Percentiles rank a stretch among this genome's conserved stretches.
These are phyloP conservation scores for Orientallactaga sibirica DNA, from an alignment of 2,797 vertebrate genomes.

Conservation along the genomic window DNA sequence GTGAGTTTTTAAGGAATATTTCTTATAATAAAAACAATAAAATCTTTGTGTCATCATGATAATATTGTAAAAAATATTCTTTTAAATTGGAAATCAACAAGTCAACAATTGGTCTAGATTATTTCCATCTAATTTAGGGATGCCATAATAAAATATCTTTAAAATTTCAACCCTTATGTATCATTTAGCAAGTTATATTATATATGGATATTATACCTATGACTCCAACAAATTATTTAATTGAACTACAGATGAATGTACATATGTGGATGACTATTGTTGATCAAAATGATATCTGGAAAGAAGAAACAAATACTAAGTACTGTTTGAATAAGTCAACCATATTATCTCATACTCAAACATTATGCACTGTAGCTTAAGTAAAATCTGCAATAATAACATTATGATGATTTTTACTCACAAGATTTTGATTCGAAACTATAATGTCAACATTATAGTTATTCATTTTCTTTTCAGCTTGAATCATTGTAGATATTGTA, in stretches of 20 bases:
- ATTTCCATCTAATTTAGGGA: too few relatives aligned
- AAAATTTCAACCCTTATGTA: too few relatives aligned
- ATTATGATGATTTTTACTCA: not conserved
- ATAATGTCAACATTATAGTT: not conserved
- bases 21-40: not conserved
- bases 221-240: not conserved
- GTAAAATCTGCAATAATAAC: not conserved
- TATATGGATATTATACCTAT: not conserved
- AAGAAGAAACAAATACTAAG: too few relatives aligned
- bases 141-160: too few relatives aligned
- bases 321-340: not conserved
- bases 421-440: not conserved
- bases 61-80: not conserved
- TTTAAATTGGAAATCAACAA: not conserved
- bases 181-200: not conserved
- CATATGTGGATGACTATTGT: too few relatives aligned
- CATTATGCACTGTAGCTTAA: not conserved
- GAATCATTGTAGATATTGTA: not conserved
- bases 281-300: too few relatives aligned
- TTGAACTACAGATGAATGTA: too few relatives aligned
- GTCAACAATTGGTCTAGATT: too few relatives aligned
- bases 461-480: not conserved
- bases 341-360: not conserved
- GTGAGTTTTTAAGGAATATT: not conserved
- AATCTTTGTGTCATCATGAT: too few relatives aligned